A percentile compares a stretch with the other conserved stretches of the same genome.
These are phyloP conservation scores for Mesembrinibis cayennensis DNA, from an alignment of 2,113 vertebrate genomes.

Conservation along the genomic window DNA sequence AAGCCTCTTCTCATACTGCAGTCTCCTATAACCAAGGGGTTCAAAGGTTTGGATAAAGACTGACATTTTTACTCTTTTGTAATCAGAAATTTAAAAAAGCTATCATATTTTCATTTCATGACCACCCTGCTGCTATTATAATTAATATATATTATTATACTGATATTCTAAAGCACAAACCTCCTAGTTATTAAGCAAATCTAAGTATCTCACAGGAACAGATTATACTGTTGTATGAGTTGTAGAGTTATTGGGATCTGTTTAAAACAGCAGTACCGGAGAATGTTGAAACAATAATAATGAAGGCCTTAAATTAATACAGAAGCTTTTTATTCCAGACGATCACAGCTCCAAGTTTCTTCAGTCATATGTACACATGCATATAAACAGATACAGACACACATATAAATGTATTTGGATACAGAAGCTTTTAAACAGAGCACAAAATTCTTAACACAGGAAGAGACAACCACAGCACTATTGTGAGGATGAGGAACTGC, in stretches of 20 bases:
- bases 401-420: neutral
- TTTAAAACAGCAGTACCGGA: neutral
- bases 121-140: neutral
- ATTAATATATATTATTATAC: neutral
- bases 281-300: neutral
- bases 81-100: neutral
- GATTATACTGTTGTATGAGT: neutral
- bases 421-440: neutral
- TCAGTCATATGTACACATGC: neutral
- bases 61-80: neutral
- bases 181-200: neutral
- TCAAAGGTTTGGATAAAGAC: neutral
- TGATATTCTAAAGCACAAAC: neutral
- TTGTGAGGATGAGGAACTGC: neutral
- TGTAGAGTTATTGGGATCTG: neutral
- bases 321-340: neutral
- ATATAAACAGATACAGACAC: neutral
- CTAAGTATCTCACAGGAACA: neutral
- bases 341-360: neutral
- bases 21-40: neutral
- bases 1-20: neutral
- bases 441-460: neutral
- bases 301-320: neutral
- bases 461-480: neutral
- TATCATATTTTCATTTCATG: neutral